Evolutionary conservation across 2,888 invertebrate genomes (phyloP).

Genomic region (Amblyjoppa fuscipennis): DNA sequence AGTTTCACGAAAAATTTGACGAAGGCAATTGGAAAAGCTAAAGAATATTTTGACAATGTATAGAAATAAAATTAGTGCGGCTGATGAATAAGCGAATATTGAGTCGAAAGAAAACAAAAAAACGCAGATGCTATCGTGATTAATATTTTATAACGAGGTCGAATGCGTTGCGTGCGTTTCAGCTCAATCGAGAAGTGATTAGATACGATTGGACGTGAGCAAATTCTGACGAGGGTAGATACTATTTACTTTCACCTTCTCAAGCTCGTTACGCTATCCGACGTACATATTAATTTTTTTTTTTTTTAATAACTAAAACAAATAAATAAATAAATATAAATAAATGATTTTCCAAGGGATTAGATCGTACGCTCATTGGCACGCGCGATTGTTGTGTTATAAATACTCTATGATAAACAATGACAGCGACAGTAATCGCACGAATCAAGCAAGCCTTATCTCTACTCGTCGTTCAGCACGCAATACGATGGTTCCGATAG

Average conservation of each 20-base stretch:
- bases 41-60: too few relatives aligned
- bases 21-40: too few relatives aligned
- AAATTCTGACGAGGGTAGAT: constrained; percentile 27
- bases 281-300: neutral
- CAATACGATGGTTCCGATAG: constrained; percentile 46
- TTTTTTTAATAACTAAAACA: neutral
- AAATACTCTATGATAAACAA: neutral
- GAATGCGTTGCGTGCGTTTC: neutral
- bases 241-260: constrained; percentile 14
- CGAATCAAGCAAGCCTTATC: constrained; percentile 26
- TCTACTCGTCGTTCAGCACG: constrained; percentile 43
- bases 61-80: too few relatives aligned
- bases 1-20: neutral
- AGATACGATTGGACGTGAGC: constrained; percentile 49
- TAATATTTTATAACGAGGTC: neutral
- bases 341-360: neutral
- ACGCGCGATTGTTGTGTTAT: too few relatives aligned
- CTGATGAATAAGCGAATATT: too few relatives aligned
- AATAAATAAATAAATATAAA: neutral
- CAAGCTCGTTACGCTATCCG: constrained; percentile 7
- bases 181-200: constrained; percentile 28
- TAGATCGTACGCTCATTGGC: too few relatives aligned
- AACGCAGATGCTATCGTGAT: neutral
- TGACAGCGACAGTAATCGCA: neutral
- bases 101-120: too few relatives aligned